A percentile compares a stretch with the other conserved stretches of the same genome.
Conservation (phyloP, 1,140 invertebrate species). For the Anoplolepis gracilipes region DNA sequence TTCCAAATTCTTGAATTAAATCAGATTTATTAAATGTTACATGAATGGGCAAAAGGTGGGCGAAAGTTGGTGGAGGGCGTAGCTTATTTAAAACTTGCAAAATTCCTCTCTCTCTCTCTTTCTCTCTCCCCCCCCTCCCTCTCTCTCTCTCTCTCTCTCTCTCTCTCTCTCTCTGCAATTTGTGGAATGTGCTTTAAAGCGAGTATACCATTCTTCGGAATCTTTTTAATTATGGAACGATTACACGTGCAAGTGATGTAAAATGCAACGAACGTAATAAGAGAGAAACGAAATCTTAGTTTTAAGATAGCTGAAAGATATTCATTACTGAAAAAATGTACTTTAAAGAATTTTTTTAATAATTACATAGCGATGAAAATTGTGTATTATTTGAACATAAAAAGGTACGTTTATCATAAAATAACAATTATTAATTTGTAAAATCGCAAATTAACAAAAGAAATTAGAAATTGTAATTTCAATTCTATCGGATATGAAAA, state of each 20-base stretch:
- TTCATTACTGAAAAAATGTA: slow-evolving; percentile 31
- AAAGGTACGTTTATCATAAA: background rate
- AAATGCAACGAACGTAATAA: slow-evolving; percentile 41
- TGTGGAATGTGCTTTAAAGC: slow-evolving; percentile 48
- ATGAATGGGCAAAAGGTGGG: slow-evolving; percentile 31
- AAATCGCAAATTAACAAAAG: background rate
- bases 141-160: background rate
- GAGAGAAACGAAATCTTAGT: slow-evolving; percentile 18
- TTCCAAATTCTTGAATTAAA: slow-evolving; percentile 49
- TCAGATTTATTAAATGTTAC: slow-evolving; percentile 54
- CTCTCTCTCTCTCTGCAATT: slow-evolving; percentile 6
- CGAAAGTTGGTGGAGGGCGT: slow-evolving; percentile 21
- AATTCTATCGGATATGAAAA: background rate
- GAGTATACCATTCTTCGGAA: slow-evolving; percentile 42
- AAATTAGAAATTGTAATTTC: background rate
- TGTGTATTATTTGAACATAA: background rate
- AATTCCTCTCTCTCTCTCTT: slow-evolving; percentile 31
- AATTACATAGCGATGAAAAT: background rate
- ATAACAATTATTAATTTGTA: background rate
- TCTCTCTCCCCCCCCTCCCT: too few species aligned
- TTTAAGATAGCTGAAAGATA: slow-evolving; percentile 16
- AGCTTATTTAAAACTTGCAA: slow-evolving; percentile 61
- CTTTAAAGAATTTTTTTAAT: background rate
- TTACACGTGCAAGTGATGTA: slow-evolving; percentile 49
- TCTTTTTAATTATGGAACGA: slow-evolving; percentile 59